These are phyloP conservation scores for Aphis gossypii DNA, from an alignment of 1,140 invertebrate genomes.

Conservation along the genomic window DNA sequence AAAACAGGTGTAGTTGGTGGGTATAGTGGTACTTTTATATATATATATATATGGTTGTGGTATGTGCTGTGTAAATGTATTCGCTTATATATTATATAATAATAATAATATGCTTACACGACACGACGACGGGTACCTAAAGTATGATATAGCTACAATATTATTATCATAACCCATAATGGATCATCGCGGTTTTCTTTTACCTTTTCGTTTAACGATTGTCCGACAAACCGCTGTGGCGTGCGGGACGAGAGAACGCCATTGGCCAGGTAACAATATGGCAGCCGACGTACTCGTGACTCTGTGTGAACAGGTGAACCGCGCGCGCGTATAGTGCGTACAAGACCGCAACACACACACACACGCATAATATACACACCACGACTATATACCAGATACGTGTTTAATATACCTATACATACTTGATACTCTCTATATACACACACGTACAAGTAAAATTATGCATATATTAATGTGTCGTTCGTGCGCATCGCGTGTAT, in stretches of 20 bases:
- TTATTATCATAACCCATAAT: neutral
- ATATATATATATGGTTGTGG: too few species aligned
- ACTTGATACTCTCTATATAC: neutral
- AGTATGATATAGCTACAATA: neutral
- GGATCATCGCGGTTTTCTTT: neutral
- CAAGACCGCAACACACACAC: neutral
- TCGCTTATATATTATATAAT: neutral
- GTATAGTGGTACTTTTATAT: too few species aligned
- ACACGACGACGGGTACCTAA: neutral
- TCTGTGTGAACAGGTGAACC: conserved; percentile 39
- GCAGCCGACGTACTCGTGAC: neutral
- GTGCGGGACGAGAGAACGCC: neutral
- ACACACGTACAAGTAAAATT: neutral
- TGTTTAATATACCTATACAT: neutral
- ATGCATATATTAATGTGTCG: neutral
- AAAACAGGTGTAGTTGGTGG: too few species aligned
- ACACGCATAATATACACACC: neutral
- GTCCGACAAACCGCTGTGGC: neutral
- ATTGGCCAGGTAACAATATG: conserved; percentile 52
- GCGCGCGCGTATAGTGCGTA: neutral
- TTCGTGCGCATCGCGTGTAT: neutral
- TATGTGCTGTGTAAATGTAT: neutral
- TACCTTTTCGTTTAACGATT: conserved; percentile 26
- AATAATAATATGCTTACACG: too few species aligned
- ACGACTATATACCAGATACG: neutral